A percentile compares a stretch with the other conserved stretches of the same genome.
Evolutionary conservation across 2,797 vertebrate genomes (phyloP).

Genomic region (Clarias platycephalus): DNA sequence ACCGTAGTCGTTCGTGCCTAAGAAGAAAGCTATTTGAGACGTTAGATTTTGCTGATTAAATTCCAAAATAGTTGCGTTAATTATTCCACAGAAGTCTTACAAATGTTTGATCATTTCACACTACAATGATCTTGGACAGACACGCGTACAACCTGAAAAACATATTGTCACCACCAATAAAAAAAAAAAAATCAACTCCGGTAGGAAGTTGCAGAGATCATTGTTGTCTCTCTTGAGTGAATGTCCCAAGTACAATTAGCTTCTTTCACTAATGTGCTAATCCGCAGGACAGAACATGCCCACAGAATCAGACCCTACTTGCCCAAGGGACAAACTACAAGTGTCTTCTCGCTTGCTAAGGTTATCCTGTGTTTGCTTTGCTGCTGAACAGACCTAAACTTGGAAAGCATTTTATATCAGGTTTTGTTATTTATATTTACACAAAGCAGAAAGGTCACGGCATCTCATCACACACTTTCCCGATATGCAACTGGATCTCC

Average conservation of each 20-base stretch:
- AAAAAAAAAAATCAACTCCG: neutral
- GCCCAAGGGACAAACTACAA: neutral
- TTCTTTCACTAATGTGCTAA: neutral
- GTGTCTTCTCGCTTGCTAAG: neutral
- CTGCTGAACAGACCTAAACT: neutral
- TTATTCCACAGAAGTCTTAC: neutral
- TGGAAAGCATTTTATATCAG: neutral
- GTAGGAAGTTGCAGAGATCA: neutral
- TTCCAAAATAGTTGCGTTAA: neutral
- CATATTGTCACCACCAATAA: neutral
- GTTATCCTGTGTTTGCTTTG: neutral
- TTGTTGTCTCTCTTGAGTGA: neutral
- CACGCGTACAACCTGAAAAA: neutral
- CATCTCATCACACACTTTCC: neutral
- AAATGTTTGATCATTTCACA: neutral
- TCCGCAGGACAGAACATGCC: neutral
- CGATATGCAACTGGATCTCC: neutral
- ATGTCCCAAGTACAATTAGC: neutral
- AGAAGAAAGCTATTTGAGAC: neutral
- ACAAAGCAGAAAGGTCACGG: neutral
- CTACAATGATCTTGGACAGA: neutral
- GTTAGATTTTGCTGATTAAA: neutral
- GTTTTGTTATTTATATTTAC: slow-evolving; percentile 7
- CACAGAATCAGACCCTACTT: neutral
- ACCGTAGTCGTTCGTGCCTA: neutral